Evolutionary conservation across 2,888 invertebrate genomes (phyloP), one percentile per base, ranked within the genome.

Genomic region (Cartodere bifasciata): DNA sequence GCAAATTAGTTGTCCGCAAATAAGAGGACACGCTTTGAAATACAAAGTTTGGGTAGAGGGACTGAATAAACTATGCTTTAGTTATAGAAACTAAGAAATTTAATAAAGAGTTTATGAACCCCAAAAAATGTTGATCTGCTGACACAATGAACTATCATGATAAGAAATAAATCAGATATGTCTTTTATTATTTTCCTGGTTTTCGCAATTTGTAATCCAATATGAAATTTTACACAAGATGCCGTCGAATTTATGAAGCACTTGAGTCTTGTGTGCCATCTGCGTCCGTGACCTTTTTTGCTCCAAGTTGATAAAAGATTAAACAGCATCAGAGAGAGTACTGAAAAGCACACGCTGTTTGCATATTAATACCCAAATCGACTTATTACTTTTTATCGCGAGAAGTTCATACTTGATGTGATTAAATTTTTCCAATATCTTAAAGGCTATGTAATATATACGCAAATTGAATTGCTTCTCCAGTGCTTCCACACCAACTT

Each of bases 241-340:
- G 51, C 46, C 46, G 50, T 49, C 47, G 46, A 52, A 53, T 53
- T 53, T 53, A 53, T 53, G 52, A 42, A 44, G 47, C 47, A 45
- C 46, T 48, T 46, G 48, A 47, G 47, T 47, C 41, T 40, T 37
- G 45, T n/a, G n/a, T 39, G 42, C 46, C 51, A 51, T 47, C 48
- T 51, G 51, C 45, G 42, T 40, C 37, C 39, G 42, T 41, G 42
- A 42, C 40, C 41, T 40, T 41, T 35, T n/a, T 35, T 26, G 34
- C 29, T 28, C 21, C 34, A 31, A 36, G 34, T 29, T 40, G 38
- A 43, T 44, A 40, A 43, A 46, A 46, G 39, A 45, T 46, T 46
- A 46, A 46, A 42, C 29, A n/a, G n/a, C n/a, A n/a, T n/a, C n/a
- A n/a, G n/a, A n/a, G n/a, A 32, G 28, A 30, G 29, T 17, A 35